Evolutionary conservation across 2,113 vertebrate species (phyloP).

Genomic region (Chroicocephalus ridibundus): DNA sequence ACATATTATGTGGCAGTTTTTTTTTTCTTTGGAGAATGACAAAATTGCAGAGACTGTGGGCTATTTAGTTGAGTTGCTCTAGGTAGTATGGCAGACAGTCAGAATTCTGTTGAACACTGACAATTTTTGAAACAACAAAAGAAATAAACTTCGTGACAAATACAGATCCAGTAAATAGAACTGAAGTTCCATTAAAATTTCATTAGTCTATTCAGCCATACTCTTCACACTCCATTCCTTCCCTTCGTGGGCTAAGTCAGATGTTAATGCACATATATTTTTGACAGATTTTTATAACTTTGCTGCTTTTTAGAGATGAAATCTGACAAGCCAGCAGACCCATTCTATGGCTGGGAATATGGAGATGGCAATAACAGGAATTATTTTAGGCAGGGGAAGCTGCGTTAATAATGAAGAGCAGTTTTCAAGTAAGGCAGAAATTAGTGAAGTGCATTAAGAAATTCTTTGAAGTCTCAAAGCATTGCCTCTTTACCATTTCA

Average conservation of each 20-base stretch:
- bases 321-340: neutral
- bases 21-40: neutral
- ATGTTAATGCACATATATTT: slow-evolving; percentile 36
- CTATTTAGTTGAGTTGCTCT: neutral
- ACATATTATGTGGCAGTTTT: neutral
- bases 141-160: neutral
- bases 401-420: neutral
- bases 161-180: neutral
- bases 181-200: slow-evolving; percentile 25
- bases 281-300: slow-evolving; percentile 14
- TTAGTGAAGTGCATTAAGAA: slow-evolving; percentile 27
- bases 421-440: slow-evolving; percentile 38
- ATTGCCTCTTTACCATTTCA: slow-evolving; percentile 25
- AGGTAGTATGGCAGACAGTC: neutral
- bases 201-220: neutral
- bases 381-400: slow-evolving; percentile 17
- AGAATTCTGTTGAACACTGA: neutral
- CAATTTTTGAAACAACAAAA: slow-evolving; percentile 1
- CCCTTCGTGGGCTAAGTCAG: slow-evolving; percentile 1
- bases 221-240: slow-evolving; percentile 3
- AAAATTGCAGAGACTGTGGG: neutral
- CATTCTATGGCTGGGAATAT: neutral
- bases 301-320: slow-evolving; percentile 11
- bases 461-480: neutral
- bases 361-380: slow-evolving; percentile 20